These are phyloP conservation scores for Esox lucius DNA, from an alignment of 2,797 vertebrate genomes.

Conservation along the genomic window DNA sequence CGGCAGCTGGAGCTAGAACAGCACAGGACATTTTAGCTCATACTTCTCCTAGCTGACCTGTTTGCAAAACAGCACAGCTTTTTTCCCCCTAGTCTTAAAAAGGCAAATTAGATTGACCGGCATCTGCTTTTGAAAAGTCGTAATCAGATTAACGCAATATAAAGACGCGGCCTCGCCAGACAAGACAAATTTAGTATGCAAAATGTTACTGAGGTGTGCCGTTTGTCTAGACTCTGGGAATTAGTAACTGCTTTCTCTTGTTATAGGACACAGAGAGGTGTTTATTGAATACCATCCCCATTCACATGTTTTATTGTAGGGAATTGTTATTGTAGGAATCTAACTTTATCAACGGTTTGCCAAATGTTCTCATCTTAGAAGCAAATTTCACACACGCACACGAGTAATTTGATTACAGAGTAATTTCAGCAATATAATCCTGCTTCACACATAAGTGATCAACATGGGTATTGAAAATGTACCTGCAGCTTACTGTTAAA, in stretches of 20 bases:
- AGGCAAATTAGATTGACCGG: constrained; percentile 32
- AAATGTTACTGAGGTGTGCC: constrained; percentile 12
- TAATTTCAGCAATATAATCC: constrained; percentile 3
- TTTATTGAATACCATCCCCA: background rate
- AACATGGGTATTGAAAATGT: background rate
- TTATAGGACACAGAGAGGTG: constrained; percentile 20
- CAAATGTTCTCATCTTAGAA: background rate
- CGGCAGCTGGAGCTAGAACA: background rate
- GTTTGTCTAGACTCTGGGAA: constrained; percentile 9
- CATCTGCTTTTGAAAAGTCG: constrained; percentile 26
- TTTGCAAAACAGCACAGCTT: constrained; percentile 32
- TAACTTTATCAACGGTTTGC: background rate
- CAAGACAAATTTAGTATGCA: constrained; percentile 28
- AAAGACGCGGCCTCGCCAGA: constrained; percentile 15
- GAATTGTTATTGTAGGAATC: background rate
- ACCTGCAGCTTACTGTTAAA: constrained; percentile 1
- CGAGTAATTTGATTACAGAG: background rate
- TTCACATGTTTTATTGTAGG: background rate
- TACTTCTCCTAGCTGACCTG: constrained; percentile 17
- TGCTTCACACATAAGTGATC: background rate
- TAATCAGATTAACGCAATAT: constrained; percentile 50
- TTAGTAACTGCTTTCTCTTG: constrained; percentile 28
- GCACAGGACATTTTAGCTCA: background rate
- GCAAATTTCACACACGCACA: background rate
- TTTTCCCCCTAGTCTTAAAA: constrained; percentile 11